phyloP scores from a whole-genome alignment of 2,113 vertebrate genomes.

The Silurus meridionalis region DNA sequence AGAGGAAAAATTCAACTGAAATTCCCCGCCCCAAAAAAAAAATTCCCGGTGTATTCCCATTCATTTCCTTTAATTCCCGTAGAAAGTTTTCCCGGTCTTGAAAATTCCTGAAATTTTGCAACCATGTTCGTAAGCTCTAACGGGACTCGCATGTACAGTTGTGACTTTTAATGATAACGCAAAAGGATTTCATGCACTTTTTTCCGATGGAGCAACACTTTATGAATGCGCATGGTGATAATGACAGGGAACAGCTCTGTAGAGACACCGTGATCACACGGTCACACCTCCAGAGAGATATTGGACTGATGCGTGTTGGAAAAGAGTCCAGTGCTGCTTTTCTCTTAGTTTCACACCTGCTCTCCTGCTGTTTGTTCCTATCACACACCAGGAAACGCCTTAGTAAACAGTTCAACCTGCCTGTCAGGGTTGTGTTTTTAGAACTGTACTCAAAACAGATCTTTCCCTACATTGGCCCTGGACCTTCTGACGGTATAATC shows the following conservation, averaged over 20 bases:
- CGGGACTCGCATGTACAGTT: background rate
- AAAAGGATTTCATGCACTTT: background rate
- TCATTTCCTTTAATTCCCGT: too few species aligned
- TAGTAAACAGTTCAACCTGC: background rate
- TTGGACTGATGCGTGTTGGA: too few species aligned
- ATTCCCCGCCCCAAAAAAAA: too few species aligned
- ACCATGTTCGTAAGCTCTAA: too few species aligned
- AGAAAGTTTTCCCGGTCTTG: too few species aligned
- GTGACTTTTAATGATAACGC: background rate
- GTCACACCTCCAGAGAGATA: background rate
- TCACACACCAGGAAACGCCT: background rate
- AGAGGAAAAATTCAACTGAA: too few species aligned
- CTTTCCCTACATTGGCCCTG: background rate
- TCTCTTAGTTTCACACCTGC: slow-evolving; percentile 6
- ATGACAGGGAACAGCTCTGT: background rate
- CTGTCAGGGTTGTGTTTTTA: background rate
- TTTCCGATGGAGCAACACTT: background rate
- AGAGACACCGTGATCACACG: background rate
- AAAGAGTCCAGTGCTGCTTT: background rate
- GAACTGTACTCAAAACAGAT: background rate
- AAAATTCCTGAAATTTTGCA: too few species aligned
- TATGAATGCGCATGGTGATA: background rate
- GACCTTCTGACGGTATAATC: background rate
- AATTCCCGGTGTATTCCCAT: too few species aligned
- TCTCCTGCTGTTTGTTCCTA: slow-evolving; percentile 11